Evolutionary conservation across 2,888 invertebrate species (phyloP).

Genomic region (Neoaliturus tenellus): DNA sequence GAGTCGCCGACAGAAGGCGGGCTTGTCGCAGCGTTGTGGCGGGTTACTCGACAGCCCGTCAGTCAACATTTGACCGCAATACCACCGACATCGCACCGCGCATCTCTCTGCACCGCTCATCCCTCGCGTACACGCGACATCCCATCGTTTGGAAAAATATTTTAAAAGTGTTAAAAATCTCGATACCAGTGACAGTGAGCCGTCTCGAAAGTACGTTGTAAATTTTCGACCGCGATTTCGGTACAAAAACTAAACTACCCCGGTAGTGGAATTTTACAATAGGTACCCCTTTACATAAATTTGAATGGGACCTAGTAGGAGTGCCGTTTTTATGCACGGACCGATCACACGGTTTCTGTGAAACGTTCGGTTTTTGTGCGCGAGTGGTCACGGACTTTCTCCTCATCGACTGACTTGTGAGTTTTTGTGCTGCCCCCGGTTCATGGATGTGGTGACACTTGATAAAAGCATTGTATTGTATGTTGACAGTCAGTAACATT

Average conservation of each 20-base stretch:
- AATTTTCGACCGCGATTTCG: not conserved
- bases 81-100: constrained; percentile 58
- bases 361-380: constrained; percentile 42
- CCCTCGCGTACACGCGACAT: constrained; percentile 39
- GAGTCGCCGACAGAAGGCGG: constrained; percentile 75
- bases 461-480: not conserved
- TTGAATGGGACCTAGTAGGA: constrained; percentile 30
- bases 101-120: constrained; percentile 61
- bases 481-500: not conserved
- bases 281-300: constrained; percentile 46
- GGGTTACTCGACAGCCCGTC: constrained; percentile 39
- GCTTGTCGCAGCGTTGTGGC: constrained; percentile 66
- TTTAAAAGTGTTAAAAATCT: not conserved
- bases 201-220: not conserved
- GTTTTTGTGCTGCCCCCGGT: not conserved
- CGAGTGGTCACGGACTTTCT: constrained; percentile 18
- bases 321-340: not conserved
- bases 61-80: constrained; percentile 70
- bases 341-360: constrained; percentile 19
- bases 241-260: constrained; percentile 33
- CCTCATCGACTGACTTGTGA: not conserved
- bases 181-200: not conserved
- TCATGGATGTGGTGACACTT: constrained; percentile 13
- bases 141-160: not conserved
- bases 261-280: constrained; percentile 23